phyloP scores from a whole-genome alignment of 2,888 invertebrate genomes.

The Falcaria lacertinaria region DNA sequence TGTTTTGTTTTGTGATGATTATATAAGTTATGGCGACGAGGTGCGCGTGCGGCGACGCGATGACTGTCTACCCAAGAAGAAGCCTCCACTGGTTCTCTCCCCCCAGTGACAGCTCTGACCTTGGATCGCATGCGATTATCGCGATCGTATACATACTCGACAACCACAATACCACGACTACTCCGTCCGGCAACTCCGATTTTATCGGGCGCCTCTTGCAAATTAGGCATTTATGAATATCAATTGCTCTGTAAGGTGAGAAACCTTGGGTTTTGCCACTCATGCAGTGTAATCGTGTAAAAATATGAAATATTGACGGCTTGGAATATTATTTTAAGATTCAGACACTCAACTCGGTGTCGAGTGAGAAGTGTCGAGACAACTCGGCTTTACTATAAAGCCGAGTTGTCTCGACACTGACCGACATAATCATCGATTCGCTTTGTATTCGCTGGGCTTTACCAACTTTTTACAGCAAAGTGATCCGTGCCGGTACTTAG shows the following conservation, averaged over 20 bases:
- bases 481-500: no score
- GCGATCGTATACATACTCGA: conserved; percentile 19
- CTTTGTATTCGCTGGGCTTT: conserved; percentile 19
- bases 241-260: conserved; percentile 1
- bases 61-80: conserved; percentile 33
- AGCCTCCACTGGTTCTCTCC: conserved; percentile 34
- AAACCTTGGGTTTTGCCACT: conserved; percentile 24
- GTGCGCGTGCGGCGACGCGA: conserved; percentile 31
- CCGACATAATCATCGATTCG: conserved; percentile 30
- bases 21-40: conserved; percentile 2
- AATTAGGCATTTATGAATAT: conserved; percentile 1
- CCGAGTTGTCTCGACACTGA: conserved; percentile 39
- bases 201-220: conserved; percentile 24
- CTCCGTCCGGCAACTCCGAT: conserved; percentile 19
- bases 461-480: neutral
- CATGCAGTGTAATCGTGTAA: conserved; percentile 14
- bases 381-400: no score
- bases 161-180: conserved; percentile 21
- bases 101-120: conserved; percentile 58
- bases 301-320: neutral
- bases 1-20: no score
- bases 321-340: no score
- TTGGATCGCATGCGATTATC: conserved; percentile 46
- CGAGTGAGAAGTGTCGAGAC: no score
- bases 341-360: no score